Evolutionary conservation across 2,113 vertebrate species (phyloP), one percentile per base, ranked within the genome.

Genomic region (Tinamus guttatus): DNA sequence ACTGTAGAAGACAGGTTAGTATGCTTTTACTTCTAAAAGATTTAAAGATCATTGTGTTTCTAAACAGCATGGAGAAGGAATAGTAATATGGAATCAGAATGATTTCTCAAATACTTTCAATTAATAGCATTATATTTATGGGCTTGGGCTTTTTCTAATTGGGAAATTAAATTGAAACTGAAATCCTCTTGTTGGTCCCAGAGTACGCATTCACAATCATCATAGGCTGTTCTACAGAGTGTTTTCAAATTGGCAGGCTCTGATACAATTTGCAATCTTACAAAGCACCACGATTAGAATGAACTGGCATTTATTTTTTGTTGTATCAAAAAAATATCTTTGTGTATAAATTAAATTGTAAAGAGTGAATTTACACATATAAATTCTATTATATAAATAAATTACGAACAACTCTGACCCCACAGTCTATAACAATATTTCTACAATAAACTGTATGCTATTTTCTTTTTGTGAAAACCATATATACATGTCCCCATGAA

Each of bases 1-100:
- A 16, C 36, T 28, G 25, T 0, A 30, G 60, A 71, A 1, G 25
- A 15, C 19, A 69, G 38, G 32, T 13, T 1, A 49, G 1, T 14
- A 2, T 5, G 27, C 30, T 13, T 41, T 47, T 32, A 28, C 27
- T 74, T 32, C 30, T 47, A 28, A 52, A 69, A 19, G 12, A 43
- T 51, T 54, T 68, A 9, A 45, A 74, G 30, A 28, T 9, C 28
- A 18, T 14, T 79, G 54, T 27, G 7, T 30, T 2, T 80, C 69
- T 51, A 87, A 74, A 30, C 36, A 58, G 13, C 10, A 20, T 7
- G 14, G 40, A 62, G 76, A 20, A 63, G 20, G 1, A 67, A 28
- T 3, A 65, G 22, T 36, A 71, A 59, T 25, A 41, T 5, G 41
- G 70, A 30, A 41, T 41, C 28, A 65, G 24, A 63, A 24, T 8